Conservation (phyloP, 2,113 vertebrate genomes). For the Larimichthys crocea region DNA sequence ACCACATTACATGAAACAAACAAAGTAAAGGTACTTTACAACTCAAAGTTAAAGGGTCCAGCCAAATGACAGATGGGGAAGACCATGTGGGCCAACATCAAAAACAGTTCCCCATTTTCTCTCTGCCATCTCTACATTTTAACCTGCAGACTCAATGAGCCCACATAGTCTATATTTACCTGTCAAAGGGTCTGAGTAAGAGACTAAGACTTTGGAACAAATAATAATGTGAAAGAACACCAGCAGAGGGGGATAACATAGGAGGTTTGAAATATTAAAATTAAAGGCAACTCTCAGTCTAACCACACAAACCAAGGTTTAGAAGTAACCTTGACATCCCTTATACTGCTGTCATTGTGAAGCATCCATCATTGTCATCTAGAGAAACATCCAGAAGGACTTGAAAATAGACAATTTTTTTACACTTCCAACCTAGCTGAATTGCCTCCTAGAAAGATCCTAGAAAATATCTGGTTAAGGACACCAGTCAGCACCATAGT, state of each 20-base stretch:
- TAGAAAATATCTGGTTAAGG: no score
- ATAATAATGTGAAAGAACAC: background rate
- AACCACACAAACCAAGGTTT: background rate
- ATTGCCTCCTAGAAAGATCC: no score
- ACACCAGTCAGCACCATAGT: no score
- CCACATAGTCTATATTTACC: background rate
- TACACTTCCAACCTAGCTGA: no score
- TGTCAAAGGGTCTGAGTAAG: background rate
- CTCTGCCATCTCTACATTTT: background rate
- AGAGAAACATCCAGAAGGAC: no score
- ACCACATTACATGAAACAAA: no score
- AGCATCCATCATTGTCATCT: no score
- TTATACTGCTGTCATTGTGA: background rate
- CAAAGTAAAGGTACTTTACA: no score
- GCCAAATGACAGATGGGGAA: no score
- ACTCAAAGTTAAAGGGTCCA: no score
- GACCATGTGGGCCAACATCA: background rate
- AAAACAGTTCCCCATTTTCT: background rate
- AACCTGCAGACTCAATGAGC: background rate
- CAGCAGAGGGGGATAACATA: background rate
- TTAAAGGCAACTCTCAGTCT: background rate
- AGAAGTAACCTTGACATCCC: background rate
- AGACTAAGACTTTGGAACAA: background rate
- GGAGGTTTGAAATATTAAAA: background rate
- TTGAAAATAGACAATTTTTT: no score